phyloP scores from a whole-genome alignment of 2,797 vertebrate genomes.

The Hemitrygon akajei region DNA sequence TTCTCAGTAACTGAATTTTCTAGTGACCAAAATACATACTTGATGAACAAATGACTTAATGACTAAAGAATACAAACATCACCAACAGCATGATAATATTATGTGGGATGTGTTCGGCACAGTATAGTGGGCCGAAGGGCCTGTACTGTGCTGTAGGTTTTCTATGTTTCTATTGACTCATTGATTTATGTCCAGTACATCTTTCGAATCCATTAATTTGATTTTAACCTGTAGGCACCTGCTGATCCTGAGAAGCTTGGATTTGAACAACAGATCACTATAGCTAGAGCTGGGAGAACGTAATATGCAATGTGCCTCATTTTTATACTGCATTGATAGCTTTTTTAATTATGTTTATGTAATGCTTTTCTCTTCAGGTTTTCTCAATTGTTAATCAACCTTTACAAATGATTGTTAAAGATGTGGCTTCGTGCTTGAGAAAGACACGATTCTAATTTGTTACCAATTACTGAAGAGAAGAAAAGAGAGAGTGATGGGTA shows the following conservation, averaged over 20 bases:
- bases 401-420: background rate
- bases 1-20: slow-evolving; percentile 12
- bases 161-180: too few relatives aligned
- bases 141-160: too few relatives aligned
- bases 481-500: background rate
- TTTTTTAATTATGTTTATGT: background rate
- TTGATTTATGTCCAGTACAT: background rate
- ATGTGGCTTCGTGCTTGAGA: background rate
- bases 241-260: background rate
- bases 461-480: background rate
- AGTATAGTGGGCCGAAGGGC: too few relatives aligned
- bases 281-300: background rate
- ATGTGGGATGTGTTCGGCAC: too few relatives aligned
- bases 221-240: background rate
- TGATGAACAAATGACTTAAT: background rate
- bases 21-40: background rate
- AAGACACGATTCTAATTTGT: background rate
- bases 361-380: background rate
- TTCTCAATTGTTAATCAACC: background rate
- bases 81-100: background rate
- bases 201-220: background rate
- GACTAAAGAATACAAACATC: slow-evolving; percentile 15
- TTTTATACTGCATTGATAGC: background rate
- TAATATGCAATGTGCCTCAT: background rate
- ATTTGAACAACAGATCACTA: background rate